Evolutionary conservation across 2,113 vertebrate species (phyloP).

Genomic region (Pseudopipra pipra): DNA sequence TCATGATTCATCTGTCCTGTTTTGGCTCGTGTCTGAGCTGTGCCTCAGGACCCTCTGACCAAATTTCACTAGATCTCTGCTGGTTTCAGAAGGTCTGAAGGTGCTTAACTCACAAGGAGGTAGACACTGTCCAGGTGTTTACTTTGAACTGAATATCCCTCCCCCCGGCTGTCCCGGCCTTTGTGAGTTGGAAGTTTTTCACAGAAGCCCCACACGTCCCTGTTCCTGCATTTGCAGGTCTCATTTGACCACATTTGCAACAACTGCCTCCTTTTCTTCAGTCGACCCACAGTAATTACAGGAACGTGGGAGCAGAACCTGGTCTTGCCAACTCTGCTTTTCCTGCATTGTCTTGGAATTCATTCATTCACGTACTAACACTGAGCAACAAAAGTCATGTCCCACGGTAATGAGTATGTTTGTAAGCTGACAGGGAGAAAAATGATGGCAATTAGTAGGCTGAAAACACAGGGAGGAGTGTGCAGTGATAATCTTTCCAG

Average conservation of each 20-base stretch:
- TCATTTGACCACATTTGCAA: not conserved
- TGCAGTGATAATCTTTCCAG: not conserved
- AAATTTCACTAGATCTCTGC: not conserved
- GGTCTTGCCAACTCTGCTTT: not conserved
- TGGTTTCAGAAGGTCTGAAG: not conserved
- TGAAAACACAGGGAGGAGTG: not conserved
- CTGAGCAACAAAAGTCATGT: not conserved
- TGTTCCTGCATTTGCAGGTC: not conserved
- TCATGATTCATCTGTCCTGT: not conserved
- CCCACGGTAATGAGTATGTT: not conserved
- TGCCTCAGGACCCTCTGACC: not conserved
- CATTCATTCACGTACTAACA: accelerated
- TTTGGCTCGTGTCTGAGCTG: not conserved
- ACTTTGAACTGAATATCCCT: not conserved
- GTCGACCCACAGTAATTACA: not conserved
- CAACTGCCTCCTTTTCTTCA: not conserved
- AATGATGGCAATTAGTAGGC: not conserved
- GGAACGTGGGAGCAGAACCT: not conserved
- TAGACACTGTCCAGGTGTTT: not conserved
- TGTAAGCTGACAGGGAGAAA: not conserved
- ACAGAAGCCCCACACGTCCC: accelerated
- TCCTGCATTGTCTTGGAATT: not conserved
- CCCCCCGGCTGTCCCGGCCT: not conserved
- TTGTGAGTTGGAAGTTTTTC: not conserved
- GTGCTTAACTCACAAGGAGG: not conserved